Percentiles rank a stretch among this genome's conserved stretches.
phyloP scores from a whole-genome alignment of 2,888 invertebrate genomes.

The Drosophila prostipennis region DNA sequence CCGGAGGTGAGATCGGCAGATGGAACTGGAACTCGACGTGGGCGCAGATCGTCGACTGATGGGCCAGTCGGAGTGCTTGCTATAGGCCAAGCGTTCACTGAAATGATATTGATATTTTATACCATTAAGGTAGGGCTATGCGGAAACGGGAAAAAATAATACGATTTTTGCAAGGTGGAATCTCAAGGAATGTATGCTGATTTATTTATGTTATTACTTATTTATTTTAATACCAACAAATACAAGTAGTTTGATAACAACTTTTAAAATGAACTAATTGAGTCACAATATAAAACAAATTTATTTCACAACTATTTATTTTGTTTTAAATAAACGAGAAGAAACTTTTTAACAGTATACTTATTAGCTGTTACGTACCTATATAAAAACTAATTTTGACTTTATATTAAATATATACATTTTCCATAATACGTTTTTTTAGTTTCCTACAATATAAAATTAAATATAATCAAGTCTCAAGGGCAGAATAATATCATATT shows the following conservation, averaged over 20 bases:
- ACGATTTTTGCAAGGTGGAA: conserved; percentile 1
- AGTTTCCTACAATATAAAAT: background rate
- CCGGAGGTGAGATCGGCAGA: conserved; percentile 56
- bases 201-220: too few species aligned
- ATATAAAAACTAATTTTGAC: too few species aligned
- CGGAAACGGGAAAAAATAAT: conserved; percentile 3
- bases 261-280: background rate
- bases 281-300: background rate
- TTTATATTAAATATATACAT: background rate
- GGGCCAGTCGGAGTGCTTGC: conserved; percentile 51
- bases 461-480: background rate
- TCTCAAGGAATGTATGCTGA: conserved; percentile 6
- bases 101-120: conserved; percentile 35
- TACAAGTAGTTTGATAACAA: background rate
- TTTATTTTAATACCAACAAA: background rate
- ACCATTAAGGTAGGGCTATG: background rate
- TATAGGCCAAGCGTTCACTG: conserved; percentile 33
- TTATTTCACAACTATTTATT: background rate
- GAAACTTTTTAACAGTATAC: background rate
- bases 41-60: conserved; percentile 35
- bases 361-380: too few species aligned
- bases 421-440: background rate
- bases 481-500: background rate
- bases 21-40: conserved; percentile 19
- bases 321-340: background rate